Conservation (phyloP, 1,140 invertebrate genomes). For the Plectrocnemia conspersa region DNA sequence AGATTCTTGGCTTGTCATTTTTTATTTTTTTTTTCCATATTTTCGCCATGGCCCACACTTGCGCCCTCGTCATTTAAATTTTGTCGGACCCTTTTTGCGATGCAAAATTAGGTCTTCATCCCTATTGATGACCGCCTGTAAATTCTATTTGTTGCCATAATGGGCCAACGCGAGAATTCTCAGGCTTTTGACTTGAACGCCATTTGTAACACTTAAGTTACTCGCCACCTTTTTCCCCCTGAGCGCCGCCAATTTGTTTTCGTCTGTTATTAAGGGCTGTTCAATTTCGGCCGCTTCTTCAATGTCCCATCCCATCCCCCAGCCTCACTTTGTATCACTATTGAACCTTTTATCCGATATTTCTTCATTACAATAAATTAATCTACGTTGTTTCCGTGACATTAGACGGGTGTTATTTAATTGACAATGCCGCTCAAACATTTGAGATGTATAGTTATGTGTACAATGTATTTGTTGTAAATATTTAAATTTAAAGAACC, state of each 20-base stretch:
- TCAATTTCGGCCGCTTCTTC: background rate
- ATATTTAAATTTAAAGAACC: too few species aligned
- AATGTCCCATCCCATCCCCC: background rate
- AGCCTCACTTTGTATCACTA: background rate
- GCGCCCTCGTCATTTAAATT: too few species aligned
- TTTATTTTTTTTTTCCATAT: too few species aligned
- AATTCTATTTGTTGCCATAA: slow-evolving; percentile 10
- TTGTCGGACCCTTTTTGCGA: too few species aligned
- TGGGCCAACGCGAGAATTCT: slow-evolving; percentile 7
- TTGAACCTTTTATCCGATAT: slow-evolving; percentile 4
- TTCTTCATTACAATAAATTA: background rate
- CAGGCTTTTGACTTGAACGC: background rate
- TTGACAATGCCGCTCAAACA: too few species aligned
- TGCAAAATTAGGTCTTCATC: too few species aligned
- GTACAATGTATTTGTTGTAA: too few species aligned
- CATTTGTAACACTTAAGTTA: slow-evolving; percentile 17
- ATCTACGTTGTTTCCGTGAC: too few species aligned
- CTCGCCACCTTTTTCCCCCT: slow-evolving; percentile 1
- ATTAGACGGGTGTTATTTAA: too few species aligned
- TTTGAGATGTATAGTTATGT: too few species aligned
- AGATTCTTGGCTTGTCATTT: too few species aligned
- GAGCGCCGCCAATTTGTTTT: slow-evolving; percentile 8
- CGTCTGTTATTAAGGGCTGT: slow-evolving; percentile 1
- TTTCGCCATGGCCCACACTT: too few species aligned
- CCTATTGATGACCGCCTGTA: background rate